Evolutionary conservation across 2,797 vertebrate species (phyloP).

Genomic region (Triplophysa yarkandensis): DNA sequence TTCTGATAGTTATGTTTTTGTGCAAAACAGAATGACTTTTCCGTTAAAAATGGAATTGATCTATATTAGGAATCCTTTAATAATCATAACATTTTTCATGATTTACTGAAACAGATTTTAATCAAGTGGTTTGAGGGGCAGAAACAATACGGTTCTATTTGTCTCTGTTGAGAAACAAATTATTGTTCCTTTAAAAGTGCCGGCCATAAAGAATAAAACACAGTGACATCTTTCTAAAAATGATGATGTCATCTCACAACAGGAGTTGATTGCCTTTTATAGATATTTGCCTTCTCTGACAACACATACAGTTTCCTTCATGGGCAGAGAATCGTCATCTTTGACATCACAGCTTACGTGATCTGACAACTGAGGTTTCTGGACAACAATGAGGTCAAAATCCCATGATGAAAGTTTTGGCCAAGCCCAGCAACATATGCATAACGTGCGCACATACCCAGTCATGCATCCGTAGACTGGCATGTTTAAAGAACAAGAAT

Average conservation of each 20-base stretch:
- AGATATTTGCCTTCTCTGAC: conserved; percentile 37
- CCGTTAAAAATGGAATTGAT: too few relatives aligned
- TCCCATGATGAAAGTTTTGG: conserved; percentile 5
- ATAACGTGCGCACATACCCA: conserved; percentile 3
- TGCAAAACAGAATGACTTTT: too few relatives aligned
- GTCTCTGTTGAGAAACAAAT: background rate
- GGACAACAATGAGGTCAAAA: conserved; percentile 4
- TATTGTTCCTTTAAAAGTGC: conserved; percentile 1
- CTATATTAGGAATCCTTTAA: too few relatives aligned
- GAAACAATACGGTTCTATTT: conserved; percentile 25
- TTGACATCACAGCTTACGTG: conserved; percentile 15
- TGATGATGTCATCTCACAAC: conserved; percentile 33
- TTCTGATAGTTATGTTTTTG: too few relatives aligned
- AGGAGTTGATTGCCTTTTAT: conserved; percentile 35
- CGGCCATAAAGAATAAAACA: conserved; percentile 9
- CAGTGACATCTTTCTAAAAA: conserved; percentile 21
- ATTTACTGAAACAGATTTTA: background rate
- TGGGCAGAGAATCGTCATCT: conserved; percentile 16
- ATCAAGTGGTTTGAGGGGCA: conserved; percentile 10
- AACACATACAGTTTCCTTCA: conserved; percentile 11
- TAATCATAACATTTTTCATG: conserved; percentile 7
- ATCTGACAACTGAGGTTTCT: conserved; percentile 24
- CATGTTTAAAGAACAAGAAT: background rate
- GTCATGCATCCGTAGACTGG: conserved; percentile 1
- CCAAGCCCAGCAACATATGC: background rate